phyloP scores from a whole-genome alignment of 2,113 vertebrate species.

The Odobenus rosmarus region DNA sequence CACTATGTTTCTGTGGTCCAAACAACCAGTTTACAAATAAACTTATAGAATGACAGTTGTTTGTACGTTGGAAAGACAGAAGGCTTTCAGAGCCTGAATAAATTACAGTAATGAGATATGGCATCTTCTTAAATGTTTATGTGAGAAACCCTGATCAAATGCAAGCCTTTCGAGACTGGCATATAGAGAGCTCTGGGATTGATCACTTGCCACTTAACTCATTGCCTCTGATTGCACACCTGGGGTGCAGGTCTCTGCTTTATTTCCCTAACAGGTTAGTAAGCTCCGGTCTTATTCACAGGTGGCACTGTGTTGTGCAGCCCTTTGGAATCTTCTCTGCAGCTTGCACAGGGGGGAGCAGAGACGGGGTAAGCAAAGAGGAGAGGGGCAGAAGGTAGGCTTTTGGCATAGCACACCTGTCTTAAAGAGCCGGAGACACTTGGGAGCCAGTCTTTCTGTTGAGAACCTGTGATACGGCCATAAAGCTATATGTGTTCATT shows the following conservation, averaged over 20 bases:
- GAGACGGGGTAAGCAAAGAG: neutral
- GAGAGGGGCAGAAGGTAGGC: rapidly evolving
- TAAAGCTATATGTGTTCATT: neutral
- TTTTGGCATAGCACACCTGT: too few species aligned
- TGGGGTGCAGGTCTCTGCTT: neutral
- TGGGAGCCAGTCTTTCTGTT: neutral
- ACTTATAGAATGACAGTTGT: neutral
- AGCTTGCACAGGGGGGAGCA: neutral
- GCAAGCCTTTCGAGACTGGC: neutral
- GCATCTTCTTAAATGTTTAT: neutral
- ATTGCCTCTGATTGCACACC: neutral
- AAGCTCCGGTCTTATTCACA: neutral
- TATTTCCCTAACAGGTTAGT: neutral
- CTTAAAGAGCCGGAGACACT: neutral
- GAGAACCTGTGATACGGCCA: rapidly evolving
- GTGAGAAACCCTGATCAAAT: neutral
- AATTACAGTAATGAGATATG: neutral
- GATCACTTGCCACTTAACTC: neutral
- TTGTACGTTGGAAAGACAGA: neutral
- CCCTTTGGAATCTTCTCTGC: neutral
- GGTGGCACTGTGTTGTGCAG: rapidly evolving
- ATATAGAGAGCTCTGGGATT: rapidly evolving
- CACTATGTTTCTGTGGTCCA: neutral
- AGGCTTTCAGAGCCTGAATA: neutral
- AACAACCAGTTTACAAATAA: neutral